Base-by-base conservation (phyloP, 2,797 vertebrate species). In the Centropyge bicolor region DNA sequence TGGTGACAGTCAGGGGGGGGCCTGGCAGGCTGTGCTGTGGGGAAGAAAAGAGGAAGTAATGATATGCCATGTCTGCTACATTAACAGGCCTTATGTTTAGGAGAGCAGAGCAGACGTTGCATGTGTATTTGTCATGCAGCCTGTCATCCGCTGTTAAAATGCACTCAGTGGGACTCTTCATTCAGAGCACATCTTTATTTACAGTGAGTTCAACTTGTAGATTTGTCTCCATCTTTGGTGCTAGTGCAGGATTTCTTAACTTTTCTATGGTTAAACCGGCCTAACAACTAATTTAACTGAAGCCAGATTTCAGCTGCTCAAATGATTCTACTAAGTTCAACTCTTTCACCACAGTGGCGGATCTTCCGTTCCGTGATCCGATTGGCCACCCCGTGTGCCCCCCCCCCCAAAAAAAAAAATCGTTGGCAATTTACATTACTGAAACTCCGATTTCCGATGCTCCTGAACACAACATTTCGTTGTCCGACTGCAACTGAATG, bases 61-160 rank as follows among this genome's bases (percentile, higher is more conserved):
- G 76, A 80, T 79, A 80, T 70, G 78, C 79, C 72, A 46, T 75
- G 86, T 84, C 80, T 87, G 84, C 67, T 74, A 64, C 77, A 83
- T 86, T 88, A 90, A 70, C 83, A 20, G 76, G 55, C 89, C 83
- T 73, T 85, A 82, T 90, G 90, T 76, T 91, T 55, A 52, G 76
- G 57, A 76, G 60, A 76, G 68, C 81, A 43, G 51, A 89, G 83
- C 90, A 89, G 86, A 86, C 73, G 72, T 38, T 82, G 74, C 63
- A 70, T 78, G 74, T 67, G 65, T 78, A 64, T 78, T 86, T 86
- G 78, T 91, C 86, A 79, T 74, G 65, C 10, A 5, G 67, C 65
- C 45, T 88, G 86, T 84, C 87, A 74, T 70, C 24, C n/a, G 10
- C 66, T 77, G 59, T 87, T 83, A 74, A 61, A 85, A 82, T 43